Conservation (phyloP, 2,113 vertebrate species). For the Pyrgilauda ruficollis region DNA sequence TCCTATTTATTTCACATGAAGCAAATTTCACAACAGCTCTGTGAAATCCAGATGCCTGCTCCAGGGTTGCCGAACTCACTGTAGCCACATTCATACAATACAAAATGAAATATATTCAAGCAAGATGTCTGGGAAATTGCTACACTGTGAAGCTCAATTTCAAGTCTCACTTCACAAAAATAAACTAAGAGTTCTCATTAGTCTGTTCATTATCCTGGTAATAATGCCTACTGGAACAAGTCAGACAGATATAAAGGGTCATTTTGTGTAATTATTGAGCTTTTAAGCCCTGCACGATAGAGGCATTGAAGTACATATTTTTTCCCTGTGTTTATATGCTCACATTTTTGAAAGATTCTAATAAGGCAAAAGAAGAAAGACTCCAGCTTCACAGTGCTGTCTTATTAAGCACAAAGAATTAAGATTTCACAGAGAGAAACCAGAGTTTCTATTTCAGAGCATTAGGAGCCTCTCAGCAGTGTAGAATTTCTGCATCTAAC, state of each 20-base stretch:
- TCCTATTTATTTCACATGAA: background rate
- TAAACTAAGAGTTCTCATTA: conserved; percentile 36
- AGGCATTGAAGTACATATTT: background rate
- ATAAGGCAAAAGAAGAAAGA: conserved; percentile 18
- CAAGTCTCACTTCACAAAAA: conserved; percentile 17
- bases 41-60: background rate
- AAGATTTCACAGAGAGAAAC: conserved; percentile 17
- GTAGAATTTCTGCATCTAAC: background rate
- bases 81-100: background rate
- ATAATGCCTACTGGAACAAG: conserved; percentile 24
- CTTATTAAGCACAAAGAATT: background rate
- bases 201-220: background rate
- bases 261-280: conserved; percentile 41
- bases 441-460: background rate
- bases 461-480: background rate
- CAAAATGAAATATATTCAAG: background rate
- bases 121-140: background rate
- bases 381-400: background rate
- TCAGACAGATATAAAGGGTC: conserved; percentile 49
- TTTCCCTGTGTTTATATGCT: conserved; percentile 13
- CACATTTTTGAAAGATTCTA: background rate
- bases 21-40: background rate
- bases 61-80: background rate
- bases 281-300: background rate
- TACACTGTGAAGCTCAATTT: conserved; percentile 18